A percentile compares a stretch with the other conserved stretches of the same genome.
Evolutionary conservation across 2,888 invertebrate genomes (phyloP).

Genomic region (Eurytoma californica): DNA sequence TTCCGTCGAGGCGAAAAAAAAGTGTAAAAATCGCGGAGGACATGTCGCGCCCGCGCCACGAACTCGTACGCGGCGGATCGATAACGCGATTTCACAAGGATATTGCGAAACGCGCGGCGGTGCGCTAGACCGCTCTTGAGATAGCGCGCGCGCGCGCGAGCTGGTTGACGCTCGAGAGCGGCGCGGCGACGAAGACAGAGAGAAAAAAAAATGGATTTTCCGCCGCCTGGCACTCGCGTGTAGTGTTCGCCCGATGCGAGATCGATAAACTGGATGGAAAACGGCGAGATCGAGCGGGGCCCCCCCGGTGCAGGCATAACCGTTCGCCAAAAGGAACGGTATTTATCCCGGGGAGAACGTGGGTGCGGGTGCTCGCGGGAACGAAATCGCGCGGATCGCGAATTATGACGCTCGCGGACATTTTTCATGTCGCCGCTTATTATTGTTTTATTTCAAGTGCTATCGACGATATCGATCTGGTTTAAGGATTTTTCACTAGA

Average conservation of each 20-base stretch:
- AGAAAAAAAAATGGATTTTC: too few species aligned
- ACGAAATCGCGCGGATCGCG: too few species aligned
- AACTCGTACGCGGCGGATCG: constrained; percentile 25
- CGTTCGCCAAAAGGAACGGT: too few species aligned
- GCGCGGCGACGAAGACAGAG: neutral
- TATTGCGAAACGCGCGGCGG: constrained; percentile 41
- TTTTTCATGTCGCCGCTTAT: too few species aligned
- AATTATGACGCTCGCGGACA: too few species aligned
- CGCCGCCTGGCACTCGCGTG: neutral
- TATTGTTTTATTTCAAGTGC: too few species aligned
- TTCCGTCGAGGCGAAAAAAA: neutral
- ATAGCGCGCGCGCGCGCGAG: constrained; percentile 1
- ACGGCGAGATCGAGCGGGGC: neutral
- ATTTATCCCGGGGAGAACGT: too few species aligned
- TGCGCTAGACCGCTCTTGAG: constrained; percentile 13
- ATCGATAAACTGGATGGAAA: neutral
- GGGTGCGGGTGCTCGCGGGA: too few species aligned
- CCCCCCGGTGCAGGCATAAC: neutral
- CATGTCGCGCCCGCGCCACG: neutral
- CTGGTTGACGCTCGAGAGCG: neutral
- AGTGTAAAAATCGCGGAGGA: neutral
- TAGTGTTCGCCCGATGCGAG: neutral
- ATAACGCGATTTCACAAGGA: constrained; percentile 52
- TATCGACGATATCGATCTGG: too few species aligned
- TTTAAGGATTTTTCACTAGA: too few species aligned